Conservation (phyloP, 2,888 invertebrate species). For the Dioctria linearis region DNA sequence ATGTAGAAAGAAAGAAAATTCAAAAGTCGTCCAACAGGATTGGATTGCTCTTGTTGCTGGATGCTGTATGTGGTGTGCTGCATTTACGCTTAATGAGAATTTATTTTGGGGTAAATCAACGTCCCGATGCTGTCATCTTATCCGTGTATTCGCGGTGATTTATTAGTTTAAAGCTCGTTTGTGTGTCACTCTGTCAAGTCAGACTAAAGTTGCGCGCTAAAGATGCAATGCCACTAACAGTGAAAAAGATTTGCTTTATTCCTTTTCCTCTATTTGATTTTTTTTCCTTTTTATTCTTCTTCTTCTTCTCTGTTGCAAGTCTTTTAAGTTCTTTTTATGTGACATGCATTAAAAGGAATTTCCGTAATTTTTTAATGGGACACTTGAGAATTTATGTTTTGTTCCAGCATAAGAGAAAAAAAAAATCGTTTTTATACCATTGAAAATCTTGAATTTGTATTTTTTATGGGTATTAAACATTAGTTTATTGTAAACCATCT, state of each 20-base stretch:
- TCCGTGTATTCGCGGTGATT: conserved; percentile 28
- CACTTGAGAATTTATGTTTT: conserved; percentile 34
- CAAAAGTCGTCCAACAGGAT: not conserved
- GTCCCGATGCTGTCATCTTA: conserved; percentile 38
- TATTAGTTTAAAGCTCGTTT: conserved; percentile 34
- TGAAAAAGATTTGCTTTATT: not conserved
- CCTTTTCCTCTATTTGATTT: not conserved
- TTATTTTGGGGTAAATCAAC: conserved; percentile 31
- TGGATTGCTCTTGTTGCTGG: not conserved
- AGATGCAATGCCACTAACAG: conserved; percentile 5
- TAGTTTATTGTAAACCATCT: too few relatives aligned
- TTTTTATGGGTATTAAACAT: too few relatives aligned
- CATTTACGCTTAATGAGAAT: conserved; percentile 34
- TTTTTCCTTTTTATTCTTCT: not conserved
- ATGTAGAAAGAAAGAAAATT: not conserved
- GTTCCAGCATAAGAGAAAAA: not conserved
- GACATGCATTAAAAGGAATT: conserved; percentile 28
- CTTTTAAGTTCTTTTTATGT: conserved; percentile 23
- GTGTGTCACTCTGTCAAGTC: conserved; percentile 39
- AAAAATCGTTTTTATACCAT: not conserved
- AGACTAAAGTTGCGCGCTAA: conserved; percentile 3
- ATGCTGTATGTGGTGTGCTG: not conserved
- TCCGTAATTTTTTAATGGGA: conserved; percentile 19
- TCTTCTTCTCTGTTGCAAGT: not conserved
- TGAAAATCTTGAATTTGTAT: not conserved